Percentiles rank a stretch among this genome's conserved stretches.
These are phyloP conservation scores for Apoda limacodes DNA, from an alignment of 2,888 invertebrate genomes.

Conservation along the genomic window DNA sequence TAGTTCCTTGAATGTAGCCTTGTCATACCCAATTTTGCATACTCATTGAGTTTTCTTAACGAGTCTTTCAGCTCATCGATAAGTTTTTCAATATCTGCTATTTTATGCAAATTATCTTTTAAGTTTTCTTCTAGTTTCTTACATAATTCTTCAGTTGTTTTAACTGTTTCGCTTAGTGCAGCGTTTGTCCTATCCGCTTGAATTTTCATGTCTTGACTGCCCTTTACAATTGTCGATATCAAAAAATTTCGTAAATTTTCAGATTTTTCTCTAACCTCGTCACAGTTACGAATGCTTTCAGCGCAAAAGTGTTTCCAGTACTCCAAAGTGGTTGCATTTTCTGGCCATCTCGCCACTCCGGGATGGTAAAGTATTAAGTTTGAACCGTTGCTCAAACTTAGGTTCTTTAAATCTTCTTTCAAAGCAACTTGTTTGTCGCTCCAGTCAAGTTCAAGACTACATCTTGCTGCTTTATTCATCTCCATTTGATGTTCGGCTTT, in stretches of 20 bases:
- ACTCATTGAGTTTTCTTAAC: slow-evolving; percentile 77
- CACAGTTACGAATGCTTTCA: slow-evolving; percentile 80
- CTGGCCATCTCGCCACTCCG: slow-evolving; percentile 83
- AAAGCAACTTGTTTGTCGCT: slow-evolving; percentile 85
- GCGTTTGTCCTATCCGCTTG: slow-evolving; percentile 86
- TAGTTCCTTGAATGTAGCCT: slow-evolving; percentile 78
- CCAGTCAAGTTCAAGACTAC: slow-evolving; percentile 88
- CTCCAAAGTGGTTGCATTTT: slow-evolving; percentile 74
- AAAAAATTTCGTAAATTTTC: slow-evolving; percentile 75
- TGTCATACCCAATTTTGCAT: slow-evolving; percentile 87
- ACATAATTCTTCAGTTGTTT: slow-evolving; percentile 79
- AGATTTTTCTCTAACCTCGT: slow-evolving; percentile 80
- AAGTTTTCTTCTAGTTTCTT: slow-evolving; percentile 76
- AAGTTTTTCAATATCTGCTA: slow-evolving; percentile 81
- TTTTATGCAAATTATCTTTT: slow-evolving; percentile 77
- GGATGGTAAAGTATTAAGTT: slow-evolving; percentile 78
- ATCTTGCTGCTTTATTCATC: slow-evolving; percentile 83
- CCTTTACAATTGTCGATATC: slow-evolving; percentile 79
- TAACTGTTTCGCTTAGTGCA: slow-evolving; percentile 77
- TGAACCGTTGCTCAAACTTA: slow-evolving; percentile 74
- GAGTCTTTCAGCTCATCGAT: slow-evolving; percentile 77
- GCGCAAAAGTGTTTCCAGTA: slow-evolving; percentile 87
- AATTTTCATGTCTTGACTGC: slow-evolving; percentile 82
- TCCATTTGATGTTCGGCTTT: slow-evolving; percentile 77
- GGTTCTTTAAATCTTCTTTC: slow-evolving; percentile 76